These are phyloP conservation scores for Onthophagus taurus DNA, from an alignment of 1,140 invertebrate species.

Conservation along the genomic window DNA sequence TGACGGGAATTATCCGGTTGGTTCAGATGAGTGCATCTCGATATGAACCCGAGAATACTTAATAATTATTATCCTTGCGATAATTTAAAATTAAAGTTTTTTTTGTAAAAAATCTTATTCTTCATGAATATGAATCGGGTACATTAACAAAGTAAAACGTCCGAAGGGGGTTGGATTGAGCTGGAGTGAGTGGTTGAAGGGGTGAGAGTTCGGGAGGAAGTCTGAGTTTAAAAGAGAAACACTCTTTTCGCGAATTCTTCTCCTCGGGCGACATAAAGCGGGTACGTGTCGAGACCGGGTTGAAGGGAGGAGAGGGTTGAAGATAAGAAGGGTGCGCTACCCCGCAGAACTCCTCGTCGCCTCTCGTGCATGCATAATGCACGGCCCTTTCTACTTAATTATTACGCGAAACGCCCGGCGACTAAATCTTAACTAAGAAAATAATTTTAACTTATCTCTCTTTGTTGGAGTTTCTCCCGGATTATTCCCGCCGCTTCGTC, in stretches of 20 bases:
- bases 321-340: no score
- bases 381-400: constrained; percentile 22
- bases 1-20: not conserved
- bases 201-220: no score
- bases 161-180: constrained; percentile 7
- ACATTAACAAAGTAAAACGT: constrained; percentile 12
- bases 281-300: constrained; percentile 17
- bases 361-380: constrained; percentile 23
- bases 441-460: constrained; percentile 20
- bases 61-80: not conserved
- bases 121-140: constrained; percentile 11
- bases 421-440: constrained; percentile 27
- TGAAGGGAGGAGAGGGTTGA: constrained; percentile 10
- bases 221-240: no score
- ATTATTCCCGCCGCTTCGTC: no score
- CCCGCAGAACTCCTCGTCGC: constrained; percentile 23
- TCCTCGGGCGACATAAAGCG: constrained; percentile 13
- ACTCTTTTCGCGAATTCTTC: constrained; percentile 13
- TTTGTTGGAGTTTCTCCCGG: no score
- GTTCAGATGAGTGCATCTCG: not conserved
- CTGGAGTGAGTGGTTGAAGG: no score
- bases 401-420: constrained; percentile 22
- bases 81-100: no score
- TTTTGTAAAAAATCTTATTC: constrained; percentile 7
- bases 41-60: no score